These are phyloP conservation scores for Zeugodacus cucurbitae DNA, from an alignment of 1,140 invertebrate species.

Conservation along the genomic window DNA sequence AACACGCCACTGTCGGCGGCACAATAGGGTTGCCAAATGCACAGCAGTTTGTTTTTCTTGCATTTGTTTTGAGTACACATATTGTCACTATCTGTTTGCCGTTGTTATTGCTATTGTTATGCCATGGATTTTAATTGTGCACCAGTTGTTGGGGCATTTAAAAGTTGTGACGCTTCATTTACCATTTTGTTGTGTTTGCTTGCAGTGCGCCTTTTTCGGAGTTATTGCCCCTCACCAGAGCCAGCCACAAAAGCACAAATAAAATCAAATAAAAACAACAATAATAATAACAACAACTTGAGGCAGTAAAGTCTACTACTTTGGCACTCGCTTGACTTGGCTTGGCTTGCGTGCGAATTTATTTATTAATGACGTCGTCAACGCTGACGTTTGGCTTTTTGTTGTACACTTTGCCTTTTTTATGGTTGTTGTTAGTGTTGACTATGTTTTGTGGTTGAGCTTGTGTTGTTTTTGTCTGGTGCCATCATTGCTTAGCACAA, in stretches of 20 bases:
- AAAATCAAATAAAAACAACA: neutral
- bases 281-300: neutral
- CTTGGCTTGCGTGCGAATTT: neutral
- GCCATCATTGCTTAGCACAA: constrained; percentile 18
- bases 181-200: neutral
- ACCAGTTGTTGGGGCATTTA: constrained; percentile 17
- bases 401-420: neutral
- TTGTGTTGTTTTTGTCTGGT: neutral
- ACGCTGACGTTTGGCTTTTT: neutral
- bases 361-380: constrained; percentile 21
- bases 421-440: neutral
- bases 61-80: neutral
- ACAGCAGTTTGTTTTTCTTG: neutral
- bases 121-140: constrained; percentile 9
- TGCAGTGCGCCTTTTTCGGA: neutral
- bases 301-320: neutral
- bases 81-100: neutral
- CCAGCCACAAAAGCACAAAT: neutral
- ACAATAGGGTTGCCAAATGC: neutral
- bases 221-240: neutral
- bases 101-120: neutral
- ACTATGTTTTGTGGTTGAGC: neutral
- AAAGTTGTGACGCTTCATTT: constrained; percentile 35
- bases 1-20: neutral
- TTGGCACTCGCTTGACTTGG: neutral